Evolutionary conservation across 2,888 invertebrate species (phyloP), one percentile per base, ranked within the genome.

Genomic region (Tipula confusa): DNA sequence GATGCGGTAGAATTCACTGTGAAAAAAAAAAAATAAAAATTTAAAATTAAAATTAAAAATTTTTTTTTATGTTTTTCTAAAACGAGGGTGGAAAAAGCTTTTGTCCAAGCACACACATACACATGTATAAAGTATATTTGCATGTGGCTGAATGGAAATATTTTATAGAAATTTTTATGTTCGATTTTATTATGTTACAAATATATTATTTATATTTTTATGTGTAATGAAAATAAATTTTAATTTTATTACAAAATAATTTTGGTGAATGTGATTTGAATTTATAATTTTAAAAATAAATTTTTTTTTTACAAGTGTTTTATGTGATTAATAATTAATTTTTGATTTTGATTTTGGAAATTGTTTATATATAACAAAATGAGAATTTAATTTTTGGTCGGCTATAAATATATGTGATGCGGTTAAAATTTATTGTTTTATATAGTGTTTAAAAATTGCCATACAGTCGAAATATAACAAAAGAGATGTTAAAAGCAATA

Each of bases 181-280:
- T n/a, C n/a, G n/a, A n/a, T 43, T 43, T 43, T 3, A 43, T n/a
- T 43, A n/a, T 43, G 43, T 43, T 43, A 15, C 43, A n/a, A n/a
- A n/a, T 43, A 1, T 1, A 43, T 31, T 43, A 43, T 43, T n/a
- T n/a, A 33, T 24, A 64, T 24, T 9, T 64, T 64, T 64, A 64
- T 64, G 48, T 64, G 64, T 64, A 64, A 64, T 64, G 64, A 64
- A 64, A 64, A 64, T 24, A 64, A 64, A 64, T 64, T n/a, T 64
- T 4, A 64, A 64, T 64, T 64, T 9, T 64, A 64, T 64, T 64
- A 64, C 64, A 64, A 64, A 64, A 64, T 64, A 64, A 64, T 64
- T n/a, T n/a, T n/a, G n/a, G n/a, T 64, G 64, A 64, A 24, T 64
- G 64, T 64, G 64, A 64, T 64, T 64, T 64, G 64, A 64, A 64